phyloP scores from a whole-genome alignment of 1,140 invertebrate species.

The Acromyrmex charruanus region DNA sequence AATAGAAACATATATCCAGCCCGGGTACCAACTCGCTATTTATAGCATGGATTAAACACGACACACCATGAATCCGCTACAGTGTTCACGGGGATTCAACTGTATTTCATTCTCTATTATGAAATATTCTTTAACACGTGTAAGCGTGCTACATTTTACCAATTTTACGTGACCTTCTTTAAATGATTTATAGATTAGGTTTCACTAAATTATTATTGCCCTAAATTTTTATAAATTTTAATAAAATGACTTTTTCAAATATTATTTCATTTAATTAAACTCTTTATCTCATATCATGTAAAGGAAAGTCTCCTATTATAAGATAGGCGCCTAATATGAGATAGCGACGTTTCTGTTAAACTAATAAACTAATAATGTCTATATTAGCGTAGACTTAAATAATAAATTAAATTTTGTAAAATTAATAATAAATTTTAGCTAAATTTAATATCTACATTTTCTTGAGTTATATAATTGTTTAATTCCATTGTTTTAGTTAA shows the following conservation, averaged over 20 bases:
- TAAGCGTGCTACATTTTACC: constrained; percentile 22
- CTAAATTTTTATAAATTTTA: constrained; percentile 23
- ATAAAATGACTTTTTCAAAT: not conserved
- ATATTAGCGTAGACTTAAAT: too few species aligned
- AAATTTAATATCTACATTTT: too few species aligned
- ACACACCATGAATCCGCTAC: constrained; percentile 33
- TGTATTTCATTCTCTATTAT: constrained; percentile 45
- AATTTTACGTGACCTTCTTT: constrained; percentile 7
- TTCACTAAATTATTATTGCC: not conserved
- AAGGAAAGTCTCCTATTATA: too few species aligned
- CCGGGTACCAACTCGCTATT: constrained; percentile 51
- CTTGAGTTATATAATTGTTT: too few species aligned
- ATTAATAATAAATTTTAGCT: too few species aligned
- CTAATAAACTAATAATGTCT: too few species aligned
- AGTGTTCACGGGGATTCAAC: constrained; percentile 40
- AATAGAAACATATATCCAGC: constrained; percentile 65
- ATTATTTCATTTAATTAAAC: not conserved
- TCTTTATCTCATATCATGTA: not conserved
- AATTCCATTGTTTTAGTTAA: too few species aligned
- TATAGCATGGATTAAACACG: constrained; percentile 71
- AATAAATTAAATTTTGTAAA: too few species aligned
- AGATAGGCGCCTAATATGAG: too few species aligned
- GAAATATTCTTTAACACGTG: constrained; percentile 40
- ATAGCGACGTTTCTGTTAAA: too few species aligned
- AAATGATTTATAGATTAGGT: constrained; percentile 11